phyloP scores from a whole-genome alignment of 2,797 vertebrate species.

The Meda fulgida region DNA sequence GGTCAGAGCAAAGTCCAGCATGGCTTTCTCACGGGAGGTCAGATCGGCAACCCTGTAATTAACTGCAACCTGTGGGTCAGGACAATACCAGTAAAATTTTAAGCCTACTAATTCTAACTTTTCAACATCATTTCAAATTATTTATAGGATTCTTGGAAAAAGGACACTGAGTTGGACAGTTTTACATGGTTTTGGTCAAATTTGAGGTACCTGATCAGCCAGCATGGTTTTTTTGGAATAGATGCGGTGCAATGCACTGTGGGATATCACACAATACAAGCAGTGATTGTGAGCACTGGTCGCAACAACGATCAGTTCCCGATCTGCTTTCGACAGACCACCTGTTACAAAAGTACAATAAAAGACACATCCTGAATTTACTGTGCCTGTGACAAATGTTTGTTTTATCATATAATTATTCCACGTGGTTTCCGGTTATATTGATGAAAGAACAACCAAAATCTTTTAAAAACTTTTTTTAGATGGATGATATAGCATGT shows the following conservation, averaged over 20 bases:
- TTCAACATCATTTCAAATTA: background rate
- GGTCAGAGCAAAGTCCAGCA: slow-evolving; percentile 86
- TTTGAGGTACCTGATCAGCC: slow-evolving; percentile 81
- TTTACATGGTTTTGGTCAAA: background rate
- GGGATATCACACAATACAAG: slow-evolving; percentile 85
- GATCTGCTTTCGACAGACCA: slow-evolving; percentile 84
- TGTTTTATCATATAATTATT: background rate
- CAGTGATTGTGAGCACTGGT: slow-evolving; percentile 85
- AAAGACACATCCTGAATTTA: background rate
- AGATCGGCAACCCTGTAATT: slow-evolving; percentile 84
- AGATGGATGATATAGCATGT: background rate
- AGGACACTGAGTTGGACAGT: background rate
- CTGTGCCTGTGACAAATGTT: background rate
- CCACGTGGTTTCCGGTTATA: background rate
- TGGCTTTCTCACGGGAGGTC: slow-evolving; percentile 75
- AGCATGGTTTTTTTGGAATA: slow-evolving; percentile 85
- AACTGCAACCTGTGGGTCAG: slow-evolving; percentile 76
- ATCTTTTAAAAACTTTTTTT: background rate
- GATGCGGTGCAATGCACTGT: slow-evolving; percentile 84
- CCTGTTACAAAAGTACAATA: slow-evolving; percentile 69
- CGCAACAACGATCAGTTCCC: slow-evolving; percentile 86
- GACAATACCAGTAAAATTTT: background rate
- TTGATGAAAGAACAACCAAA: background rate
- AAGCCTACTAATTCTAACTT: background rate
- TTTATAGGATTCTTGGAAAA: background rate